Percentiles rank a stretch among this genome's conserved stretches.
Conservation (phyloP, 2,797 vertebrate genomes). For the Scolopax rusticola region DNA sequence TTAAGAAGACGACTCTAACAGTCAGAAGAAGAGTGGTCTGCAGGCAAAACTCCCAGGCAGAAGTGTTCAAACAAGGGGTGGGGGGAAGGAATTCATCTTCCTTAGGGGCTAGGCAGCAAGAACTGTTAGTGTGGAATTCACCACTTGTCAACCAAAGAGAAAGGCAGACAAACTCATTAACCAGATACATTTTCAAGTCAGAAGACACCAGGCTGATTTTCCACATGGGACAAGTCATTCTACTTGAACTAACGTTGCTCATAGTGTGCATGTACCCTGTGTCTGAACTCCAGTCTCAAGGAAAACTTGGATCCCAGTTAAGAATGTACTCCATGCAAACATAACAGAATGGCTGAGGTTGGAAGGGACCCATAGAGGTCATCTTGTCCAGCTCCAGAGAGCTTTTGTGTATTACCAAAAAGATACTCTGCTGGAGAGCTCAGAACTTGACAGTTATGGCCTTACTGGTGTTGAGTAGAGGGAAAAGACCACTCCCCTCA, state of each 20-base stretch:
- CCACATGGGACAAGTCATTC: background rate
- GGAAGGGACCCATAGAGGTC: background rate
- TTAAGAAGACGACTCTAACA: background rate
- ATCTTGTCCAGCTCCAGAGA: background rate
- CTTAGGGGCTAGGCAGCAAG: background rate
- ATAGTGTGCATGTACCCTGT: background rate
- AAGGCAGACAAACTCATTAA: background rate
- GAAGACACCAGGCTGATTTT: background rate
- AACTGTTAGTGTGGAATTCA: background rate
- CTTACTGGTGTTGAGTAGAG: background rate
- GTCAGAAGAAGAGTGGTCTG: background rate
- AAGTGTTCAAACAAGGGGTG: background rate
- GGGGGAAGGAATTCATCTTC: background rate
- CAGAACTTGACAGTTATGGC: background rate
- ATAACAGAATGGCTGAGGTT: background rate
- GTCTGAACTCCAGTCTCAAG: background rate
- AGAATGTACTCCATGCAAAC: background rate
- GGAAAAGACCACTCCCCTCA: background rate
- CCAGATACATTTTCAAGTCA: background rate
- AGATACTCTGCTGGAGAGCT: background rate
- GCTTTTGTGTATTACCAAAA: background rate
- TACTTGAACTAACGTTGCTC: background rate
- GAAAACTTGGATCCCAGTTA: background rate
- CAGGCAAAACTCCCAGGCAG: background rate
- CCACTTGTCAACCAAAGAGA: background rate